Base-by-base conservation (phyloP, 2,888 invertebrate species). In the Priocnemis perturbator region DNA sequence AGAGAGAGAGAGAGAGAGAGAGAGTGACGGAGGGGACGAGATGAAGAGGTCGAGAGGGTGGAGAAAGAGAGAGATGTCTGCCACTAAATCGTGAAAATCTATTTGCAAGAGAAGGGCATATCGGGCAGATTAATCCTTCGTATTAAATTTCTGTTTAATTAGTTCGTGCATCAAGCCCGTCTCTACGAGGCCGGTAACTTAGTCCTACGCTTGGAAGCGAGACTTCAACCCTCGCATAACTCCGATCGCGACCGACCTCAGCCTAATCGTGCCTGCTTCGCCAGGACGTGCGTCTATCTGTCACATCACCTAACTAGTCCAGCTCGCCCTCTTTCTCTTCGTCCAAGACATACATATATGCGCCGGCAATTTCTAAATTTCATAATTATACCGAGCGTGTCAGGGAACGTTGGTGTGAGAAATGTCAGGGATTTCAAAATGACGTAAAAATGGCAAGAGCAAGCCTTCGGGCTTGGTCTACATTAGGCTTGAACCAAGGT, bases 91-190 rank as follows among this genome's bases (percentile, higher is more conserved):
- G 60, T 11, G 57, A 48, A 65, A 60, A 62, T 63, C 69, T 61
- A 71, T 68, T 77, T 30, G 60, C 50, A 15, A 47, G 58, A 30
- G 48, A 58, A 52, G 19, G 64, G 57, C 60, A 74, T 74, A 74
- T 71, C 73, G 73, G 19, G 11, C 55, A 52, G 63, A 74, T 79
- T 76, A 78, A 74, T 79, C 67, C 64, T 21, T 15, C 64, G 73
- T 79, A 78, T 78, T 76, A 76, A 74, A 79, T 78, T 75, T 73
- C 71, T 73, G 69, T 77, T 79, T 77, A 74, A 79, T 79, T 77
- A 75, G 74, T 77, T 72, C 45, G 66, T 60, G 72, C 74, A 69
- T 74, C 69, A 64, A 60, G 71, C 74, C 56, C 68, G 60, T 73
- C 73, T 73, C 73, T 59, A 56, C 65, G 65, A 65, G 58, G 67